A percentile compares a stretch with the other conserved stretches of the same genome.
These are phyloP conservation scores for Pemphredon lugubris DNA, from an alignment of 2,888 invertebrate species.

Conservation along the genomic window DNA sequence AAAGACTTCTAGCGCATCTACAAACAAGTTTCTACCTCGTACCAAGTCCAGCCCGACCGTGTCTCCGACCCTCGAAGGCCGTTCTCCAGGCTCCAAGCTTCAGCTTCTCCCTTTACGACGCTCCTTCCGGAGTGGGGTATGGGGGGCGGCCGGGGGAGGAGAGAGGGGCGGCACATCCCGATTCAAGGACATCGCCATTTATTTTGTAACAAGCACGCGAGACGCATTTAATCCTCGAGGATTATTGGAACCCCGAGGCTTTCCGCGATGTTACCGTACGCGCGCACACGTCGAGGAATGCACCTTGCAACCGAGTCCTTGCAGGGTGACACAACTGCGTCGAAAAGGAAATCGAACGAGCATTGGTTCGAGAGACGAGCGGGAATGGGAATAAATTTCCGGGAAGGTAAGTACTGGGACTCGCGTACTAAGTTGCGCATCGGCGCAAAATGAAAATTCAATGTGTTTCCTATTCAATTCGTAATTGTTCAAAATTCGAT, in stretches of 20 bases:
- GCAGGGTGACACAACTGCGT: not conserved
- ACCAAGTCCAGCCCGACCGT: constrained; percentile 33
- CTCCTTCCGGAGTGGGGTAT: constrained; percentile 34
- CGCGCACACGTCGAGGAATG: not conserved
- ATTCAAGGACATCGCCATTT: constrained; percentile 44
- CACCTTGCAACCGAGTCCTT: not conserved
- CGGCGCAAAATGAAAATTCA: no score
- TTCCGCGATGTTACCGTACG: constrained; percentile 5
- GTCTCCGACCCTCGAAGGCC: constrained; percentile 66
- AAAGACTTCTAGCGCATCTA: not conserved
- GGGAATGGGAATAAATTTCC: not conserved
- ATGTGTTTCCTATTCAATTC: no score
- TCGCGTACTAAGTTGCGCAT: no score
- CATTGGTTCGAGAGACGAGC: no score
- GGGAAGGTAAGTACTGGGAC: not conserved
- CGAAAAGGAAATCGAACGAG: not conserved
- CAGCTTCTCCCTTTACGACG: constrained; percentile 20
- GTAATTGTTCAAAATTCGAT: no score
- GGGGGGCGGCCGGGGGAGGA: constrained; percentile 25
- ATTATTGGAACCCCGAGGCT: constrained; percentile 17
- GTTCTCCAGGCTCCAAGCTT: constrained; percentile 42
- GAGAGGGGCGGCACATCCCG: no score
- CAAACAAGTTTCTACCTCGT: constrained; percentile 33
- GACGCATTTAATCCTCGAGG: constrained; percentile 19
- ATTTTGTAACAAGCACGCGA: constrained; percentile 36